phyloP scores from a whole-genome alignment of 2,113 vertebrate species.

The Mastomys coucha region DNA sequence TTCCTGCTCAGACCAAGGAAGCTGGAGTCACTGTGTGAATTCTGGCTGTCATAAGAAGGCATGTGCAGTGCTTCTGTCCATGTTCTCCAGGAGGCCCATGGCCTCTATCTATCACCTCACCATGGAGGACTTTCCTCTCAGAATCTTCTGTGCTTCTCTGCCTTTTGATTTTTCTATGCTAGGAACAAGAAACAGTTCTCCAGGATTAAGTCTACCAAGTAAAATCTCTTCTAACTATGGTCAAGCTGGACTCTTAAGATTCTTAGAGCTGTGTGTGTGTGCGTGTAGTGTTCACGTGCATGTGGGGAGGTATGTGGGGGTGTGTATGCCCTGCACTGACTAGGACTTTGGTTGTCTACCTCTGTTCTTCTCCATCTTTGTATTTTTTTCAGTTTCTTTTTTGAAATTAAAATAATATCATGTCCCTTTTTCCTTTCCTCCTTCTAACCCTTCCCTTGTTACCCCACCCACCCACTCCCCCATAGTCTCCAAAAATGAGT shows the following conservation, averaged over 20 bases:
- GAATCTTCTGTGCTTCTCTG: neutral
- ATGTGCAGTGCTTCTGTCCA: neutral
- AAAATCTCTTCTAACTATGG: neutral
- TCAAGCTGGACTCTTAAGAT: neutral
- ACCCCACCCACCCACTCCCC: neutral
- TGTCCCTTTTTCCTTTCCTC: neutral
- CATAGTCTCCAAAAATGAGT: neutral
- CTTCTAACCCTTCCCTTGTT: neutral
- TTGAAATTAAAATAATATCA: neutral
- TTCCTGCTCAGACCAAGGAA: neutral
- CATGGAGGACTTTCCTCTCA: neutral
- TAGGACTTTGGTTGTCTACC: neutral
- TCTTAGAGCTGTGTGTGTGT: neutral
- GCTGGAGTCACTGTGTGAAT: neutral
- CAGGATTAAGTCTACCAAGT: neutral
- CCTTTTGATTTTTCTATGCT: neutral
- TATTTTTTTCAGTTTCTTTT: neutral
- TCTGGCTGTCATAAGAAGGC: neutral
- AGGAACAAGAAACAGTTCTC: slow-evolving; percentile 9
- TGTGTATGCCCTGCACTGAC: neutral
- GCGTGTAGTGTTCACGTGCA: neutral
- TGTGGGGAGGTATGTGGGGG: neutral
- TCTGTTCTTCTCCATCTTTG: neutral
- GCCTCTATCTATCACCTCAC: neutral
- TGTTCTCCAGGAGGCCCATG: neutral